A percentile compares a stretch with the other conserved stretches of the same genome.
phyloP scores from a whole-genome alignment of 2,797 vertebrate genomes.

The Benthosema pterotum region DNA sequence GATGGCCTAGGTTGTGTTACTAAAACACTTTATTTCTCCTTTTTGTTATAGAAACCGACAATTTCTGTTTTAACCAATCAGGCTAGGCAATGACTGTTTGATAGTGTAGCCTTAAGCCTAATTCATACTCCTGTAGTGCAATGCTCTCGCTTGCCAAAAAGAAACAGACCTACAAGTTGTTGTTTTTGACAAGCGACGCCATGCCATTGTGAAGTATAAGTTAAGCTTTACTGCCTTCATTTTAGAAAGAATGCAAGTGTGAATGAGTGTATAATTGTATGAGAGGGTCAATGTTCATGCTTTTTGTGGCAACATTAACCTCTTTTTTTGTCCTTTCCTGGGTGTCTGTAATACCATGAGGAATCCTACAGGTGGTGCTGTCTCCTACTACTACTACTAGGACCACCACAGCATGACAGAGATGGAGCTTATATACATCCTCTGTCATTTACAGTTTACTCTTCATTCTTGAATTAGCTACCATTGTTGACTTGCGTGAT shows the following conservation, averaged over 20 bases:
- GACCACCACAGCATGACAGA: neutral
- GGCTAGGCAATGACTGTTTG: slow-evolving; percentile 51
- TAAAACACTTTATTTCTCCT: slow-evolving; percentile 43
- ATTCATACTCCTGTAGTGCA: no score
- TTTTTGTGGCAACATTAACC: neutral
- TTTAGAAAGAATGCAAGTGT: slow-evolving; percentile 38
- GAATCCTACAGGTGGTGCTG: slow-evolving; percentile 46
- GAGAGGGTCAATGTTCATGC: slow-evolving; percentile 17
- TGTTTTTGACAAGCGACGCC: no score
- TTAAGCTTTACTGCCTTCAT: slow-evolving; percentile 54
- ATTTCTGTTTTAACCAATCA: slow-evolving; percentile 53
- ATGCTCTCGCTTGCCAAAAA: no score
- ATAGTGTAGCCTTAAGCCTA: slow-evolving; percentile 55
- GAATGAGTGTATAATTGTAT: slow-evolving; percentile 10
- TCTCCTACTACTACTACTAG: slow-evolving; percentile 8
- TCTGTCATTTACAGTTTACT: slow-evolving; percentile 17
- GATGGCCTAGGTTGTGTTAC: slow-evolving; percentile 44
- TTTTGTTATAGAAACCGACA: slow-evolving; percentile 30
- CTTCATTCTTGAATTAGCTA: slow-evolving; percentile 23
- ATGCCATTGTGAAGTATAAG: no score
- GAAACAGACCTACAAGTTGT: no score
- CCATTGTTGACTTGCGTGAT: slow-evolving; percentile 18
- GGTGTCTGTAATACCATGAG: slow-evolving; percentile 28
- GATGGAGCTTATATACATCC: neutral
- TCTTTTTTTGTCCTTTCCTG: neutral